Evolutionary conservation across 2,888 invertebrate species (phyloP).

Genomic region (Euplexia lucipara): DNA sequence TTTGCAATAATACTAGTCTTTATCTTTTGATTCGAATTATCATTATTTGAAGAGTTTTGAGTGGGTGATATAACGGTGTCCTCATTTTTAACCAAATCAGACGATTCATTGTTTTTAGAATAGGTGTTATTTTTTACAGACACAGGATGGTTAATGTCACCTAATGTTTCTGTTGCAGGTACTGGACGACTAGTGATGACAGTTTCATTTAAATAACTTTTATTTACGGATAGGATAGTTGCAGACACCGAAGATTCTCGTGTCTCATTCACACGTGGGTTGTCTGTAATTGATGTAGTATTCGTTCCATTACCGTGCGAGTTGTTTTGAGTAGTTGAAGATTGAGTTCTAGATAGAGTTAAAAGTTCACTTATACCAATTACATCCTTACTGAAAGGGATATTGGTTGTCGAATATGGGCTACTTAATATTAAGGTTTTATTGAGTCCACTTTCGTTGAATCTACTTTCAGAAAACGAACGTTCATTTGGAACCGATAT

Average conservation of each 20-base stretch:
- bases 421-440: not conserved
- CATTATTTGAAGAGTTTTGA: not conserved
- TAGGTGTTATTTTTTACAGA: not conserved
- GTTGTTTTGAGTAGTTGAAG: not conserved
- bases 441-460: not conserved
- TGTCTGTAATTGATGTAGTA: not conserved
- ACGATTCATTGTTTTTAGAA: not conserved
- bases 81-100: not conserved
- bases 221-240: not conserved
- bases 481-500: not conserved
- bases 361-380: not conserved
- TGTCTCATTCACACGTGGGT: not conserved
- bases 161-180: not conserved
- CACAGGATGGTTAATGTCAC: not conserved
- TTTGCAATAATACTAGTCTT: not conserved
- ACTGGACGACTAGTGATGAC: not conserved
- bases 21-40: not conserved
- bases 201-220: slow-evolving; percentile 1
- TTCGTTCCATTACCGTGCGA: not conserved
- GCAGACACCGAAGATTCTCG: not conserved
- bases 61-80: no score
- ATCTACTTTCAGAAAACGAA: not conserved
- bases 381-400: not conserved
- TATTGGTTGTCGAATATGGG: not conserved
- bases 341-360: not conserved